Percentiles rank a stretch among this genome's conserved stretches.
Conservation (phyloP, 2,888 invertebrate species). For the Gnatocerus cornutus region DNA sequence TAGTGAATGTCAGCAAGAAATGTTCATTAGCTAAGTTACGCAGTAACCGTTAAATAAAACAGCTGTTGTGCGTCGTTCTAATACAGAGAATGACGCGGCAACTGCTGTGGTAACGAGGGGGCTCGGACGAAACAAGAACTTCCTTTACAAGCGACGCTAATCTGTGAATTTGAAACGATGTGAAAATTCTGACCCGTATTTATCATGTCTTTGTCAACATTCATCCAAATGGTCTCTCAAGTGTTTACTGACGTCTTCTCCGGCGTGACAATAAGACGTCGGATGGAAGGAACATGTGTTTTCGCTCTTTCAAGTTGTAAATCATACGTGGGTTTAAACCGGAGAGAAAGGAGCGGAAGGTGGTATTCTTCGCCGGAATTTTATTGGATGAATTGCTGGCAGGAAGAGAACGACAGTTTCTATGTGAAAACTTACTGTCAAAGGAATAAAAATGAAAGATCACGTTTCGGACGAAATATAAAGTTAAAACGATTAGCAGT, state of each 20-base stretch:
- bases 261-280: constrained; percentile 13
- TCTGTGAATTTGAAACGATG: constrained; percentile 55
- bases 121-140: constrained; percentile 50
- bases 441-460: constrained; percentile 42
- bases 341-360: not conserved
- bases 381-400: constrained; percentile 16
- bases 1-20: constrained; percentile 55
- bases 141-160: constrained; percentile 51
- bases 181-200: constrained; percentile 48
- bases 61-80: constrained; percentile 60
- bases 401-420: constrained; percentile 4
- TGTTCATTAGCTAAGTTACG: constrained; percentile 59
- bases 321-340: constrained; percentile 12
- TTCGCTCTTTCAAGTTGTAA: constrained; percentile 10
- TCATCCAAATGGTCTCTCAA: not conserved
- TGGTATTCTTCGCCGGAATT: constrained; percentile 9
- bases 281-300: constrained; percentile 15
- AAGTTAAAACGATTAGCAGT: constrained; percentile 47
- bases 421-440: constrained; percentile 30
- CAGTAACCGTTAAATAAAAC: constrained; percentile 60
- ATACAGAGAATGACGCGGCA: constrained; percentile 58
- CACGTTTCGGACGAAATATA: constrained; percentile 41
- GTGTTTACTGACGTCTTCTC: constrained; percentile 10
- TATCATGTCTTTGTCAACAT: constrained; percentile 34
- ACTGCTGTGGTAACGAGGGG: constrained; percentile 56